These are phyloP conservation scores for Phalangium opilio DNA, from an alignment of 2,888 invertebrate species.

Conservation along the genomic window DNA sequence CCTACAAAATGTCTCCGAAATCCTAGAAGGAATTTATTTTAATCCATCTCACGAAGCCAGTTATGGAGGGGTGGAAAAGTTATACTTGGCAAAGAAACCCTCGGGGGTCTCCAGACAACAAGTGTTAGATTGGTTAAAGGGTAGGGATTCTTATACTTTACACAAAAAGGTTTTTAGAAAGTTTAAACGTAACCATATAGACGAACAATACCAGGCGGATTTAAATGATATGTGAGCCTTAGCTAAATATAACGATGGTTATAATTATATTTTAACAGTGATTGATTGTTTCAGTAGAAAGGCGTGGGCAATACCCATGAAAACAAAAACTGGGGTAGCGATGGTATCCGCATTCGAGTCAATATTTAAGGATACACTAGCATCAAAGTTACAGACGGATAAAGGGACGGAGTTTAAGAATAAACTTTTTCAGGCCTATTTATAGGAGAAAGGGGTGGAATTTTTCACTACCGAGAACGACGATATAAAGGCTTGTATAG, in stretches of 20 bases:
- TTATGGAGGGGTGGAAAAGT: too few relatives aligned
- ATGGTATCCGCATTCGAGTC: conserved; percentile 15
- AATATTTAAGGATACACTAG: conserved; percentile 14
- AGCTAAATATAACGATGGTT: conserved; percentile 18
- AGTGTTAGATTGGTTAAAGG: too few relatives aligned
- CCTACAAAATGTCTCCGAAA: too few relatives aligned
- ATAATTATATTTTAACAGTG: conserved; percentile 20
- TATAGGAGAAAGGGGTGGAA: conserved; percentile 14
- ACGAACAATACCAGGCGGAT: conserved; percentile 22
- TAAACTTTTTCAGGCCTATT: conserved; percentile 9
- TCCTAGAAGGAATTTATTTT: too few relatives aligned
- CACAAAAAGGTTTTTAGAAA: too few relatives aligned
- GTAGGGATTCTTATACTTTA: too few relatives aligned
- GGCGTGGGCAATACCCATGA: conserved; percentile 21
- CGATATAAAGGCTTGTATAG: conserved; percentile 24
- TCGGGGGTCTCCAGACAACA: too few relatives aligned
- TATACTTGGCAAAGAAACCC: too few relatives aligned
- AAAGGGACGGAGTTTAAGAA: conserved; percentile 22
- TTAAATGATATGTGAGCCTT: conserved; percentile 17
- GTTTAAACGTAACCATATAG: too few relatives aligned
- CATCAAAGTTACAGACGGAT: conserved; percentile 19
- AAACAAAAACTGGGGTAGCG: conserved; percentile 17
- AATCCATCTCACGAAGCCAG: too few relatives aligned
- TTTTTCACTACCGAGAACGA: conserved; percentile 23
- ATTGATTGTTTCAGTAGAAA: conserved; percentile 23